Percentiles rank a stretch among this genome's conserved stretches.
Conservation (phyloP, 2,888 invertebrate genomes). For the Patella caerulea region DNA sequence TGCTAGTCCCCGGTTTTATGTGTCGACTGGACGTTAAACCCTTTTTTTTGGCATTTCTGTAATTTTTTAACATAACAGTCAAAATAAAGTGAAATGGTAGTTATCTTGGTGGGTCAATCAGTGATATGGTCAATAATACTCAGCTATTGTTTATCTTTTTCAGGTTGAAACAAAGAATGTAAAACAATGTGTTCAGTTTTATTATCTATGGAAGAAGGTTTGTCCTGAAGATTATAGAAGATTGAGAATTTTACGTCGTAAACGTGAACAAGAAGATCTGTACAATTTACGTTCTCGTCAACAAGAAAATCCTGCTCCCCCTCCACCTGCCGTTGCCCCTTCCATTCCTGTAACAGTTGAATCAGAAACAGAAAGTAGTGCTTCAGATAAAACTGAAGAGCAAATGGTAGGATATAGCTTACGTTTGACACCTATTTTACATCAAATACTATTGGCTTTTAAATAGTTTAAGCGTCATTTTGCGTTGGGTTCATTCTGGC, state of each 20-base stretch:
- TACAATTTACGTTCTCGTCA: constrained; percentile 67
- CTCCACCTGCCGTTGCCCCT: neutral
- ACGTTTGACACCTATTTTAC: too few species aligned
- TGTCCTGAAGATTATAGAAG: constrained; percentile 91
- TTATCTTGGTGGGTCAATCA: too few species aligned
- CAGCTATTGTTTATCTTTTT: constrained; percentile 3
- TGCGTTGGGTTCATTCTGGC: too few species aligned
- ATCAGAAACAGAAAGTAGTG: constrained; percentile 44
- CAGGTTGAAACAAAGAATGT: constrained; percentile 88
- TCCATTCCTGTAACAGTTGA: constrained; percentile 32
- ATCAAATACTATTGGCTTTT: too few species aligned
- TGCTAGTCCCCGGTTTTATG: neutral
- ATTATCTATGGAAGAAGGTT: constrained; percentile 99
- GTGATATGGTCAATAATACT: too few species aligned
- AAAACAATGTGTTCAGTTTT: constrained; percentile 94
- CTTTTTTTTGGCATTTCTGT: neutral
- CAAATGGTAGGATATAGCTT: constrained; percentile 30
- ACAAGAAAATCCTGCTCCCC: constrained; percentile 1
- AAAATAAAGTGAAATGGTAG: too few species aligned
- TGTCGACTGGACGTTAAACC: neutral
- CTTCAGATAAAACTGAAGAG: constrained; percentile 42
- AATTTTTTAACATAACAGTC: too few species aligned
- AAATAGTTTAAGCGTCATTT: too few species aligned
- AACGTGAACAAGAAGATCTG: constrained; percentile 71
- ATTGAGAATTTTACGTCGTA: constrained; percentile 79